Conservation (phyloP, 1,140 invertebrate species). For the Gryon sp. region DNA sequence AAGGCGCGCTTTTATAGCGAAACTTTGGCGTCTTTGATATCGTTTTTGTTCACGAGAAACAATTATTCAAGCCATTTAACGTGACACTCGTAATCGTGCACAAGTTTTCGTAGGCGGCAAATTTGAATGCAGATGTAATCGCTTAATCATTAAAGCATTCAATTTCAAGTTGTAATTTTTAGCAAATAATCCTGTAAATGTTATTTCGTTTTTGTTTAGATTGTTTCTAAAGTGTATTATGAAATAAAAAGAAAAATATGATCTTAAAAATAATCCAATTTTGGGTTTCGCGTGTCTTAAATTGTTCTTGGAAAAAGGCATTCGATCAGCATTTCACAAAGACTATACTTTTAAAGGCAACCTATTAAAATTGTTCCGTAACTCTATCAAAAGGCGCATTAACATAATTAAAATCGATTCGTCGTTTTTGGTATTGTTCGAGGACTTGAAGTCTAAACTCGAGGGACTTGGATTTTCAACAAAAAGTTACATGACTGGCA, state of each 20-base stretch:
- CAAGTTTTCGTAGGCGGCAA: slow-evolving; percentile 23
- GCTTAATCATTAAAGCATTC: too few species aligned
- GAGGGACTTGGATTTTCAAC: too few species aligned
- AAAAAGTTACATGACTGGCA: slow-evolving; percentile 24
- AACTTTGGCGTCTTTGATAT: slow-evolving; percentile 12
- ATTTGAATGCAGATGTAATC: slow-evolving; percentile 21
- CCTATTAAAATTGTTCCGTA: slow-evolving; percentile 19
- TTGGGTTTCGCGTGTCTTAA: not conserved
- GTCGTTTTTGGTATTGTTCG: slow-evolving; percentile 19
- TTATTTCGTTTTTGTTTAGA: too few species aligned
- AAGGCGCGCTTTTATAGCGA: slow-evolving; percentile 3
- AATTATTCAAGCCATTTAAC: slow-evolving; percentile 11
- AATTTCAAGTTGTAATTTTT: too few species aligned
- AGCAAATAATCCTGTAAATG: not conserved
- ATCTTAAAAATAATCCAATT: not conserved
- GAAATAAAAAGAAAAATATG: too few species aligned
- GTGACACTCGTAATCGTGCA: slow-evolving; percentile 10
- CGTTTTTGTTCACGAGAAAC: slow-evolving; percentile 1
- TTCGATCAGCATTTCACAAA: not conserved
- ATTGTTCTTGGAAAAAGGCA: not conserved
- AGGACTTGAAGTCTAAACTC: slow-evolving; percentile 1
- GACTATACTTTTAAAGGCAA: not conserved
- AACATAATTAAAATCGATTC: slow-evolving; percentile 21
- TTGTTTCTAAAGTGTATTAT: too few species aligned
- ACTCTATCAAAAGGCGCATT: slow-evolving; percentile 11